phyloP scores from a whole-genome alignment of 2,888 invertebrate genomes.

The Cacoxenus indagator region DNA sequence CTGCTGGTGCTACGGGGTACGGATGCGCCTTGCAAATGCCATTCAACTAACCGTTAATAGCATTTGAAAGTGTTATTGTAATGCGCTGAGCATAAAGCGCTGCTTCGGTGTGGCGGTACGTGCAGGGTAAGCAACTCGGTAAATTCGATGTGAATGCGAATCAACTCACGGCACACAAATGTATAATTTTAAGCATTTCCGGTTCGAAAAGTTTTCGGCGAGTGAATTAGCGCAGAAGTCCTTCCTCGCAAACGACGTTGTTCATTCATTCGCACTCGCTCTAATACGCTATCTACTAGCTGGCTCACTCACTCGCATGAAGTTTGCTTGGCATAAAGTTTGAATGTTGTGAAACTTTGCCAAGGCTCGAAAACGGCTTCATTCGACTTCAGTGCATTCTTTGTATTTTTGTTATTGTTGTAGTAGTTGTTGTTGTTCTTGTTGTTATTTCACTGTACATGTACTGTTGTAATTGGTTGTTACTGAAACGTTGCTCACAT shows the following conservation, averaged over 20 bases:
- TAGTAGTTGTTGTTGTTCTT: background rate
- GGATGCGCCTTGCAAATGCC: constrained; percentile 13
- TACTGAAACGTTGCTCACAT: background rate
- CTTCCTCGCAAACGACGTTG: background rate
- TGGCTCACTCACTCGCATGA: no score
- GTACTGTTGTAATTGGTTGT: background rate
- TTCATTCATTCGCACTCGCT: background rate
- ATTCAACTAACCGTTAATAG: constrained; percentile 60
- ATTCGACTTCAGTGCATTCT: constrained; percentile 1
- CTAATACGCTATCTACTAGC: background rate
- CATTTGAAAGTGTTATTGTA: constrained; percentile 59
- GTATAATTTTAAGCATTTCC: constrained; percentile 59
- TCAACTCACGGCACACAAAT: constrained; percentile 50
- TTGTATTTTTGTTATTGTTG: background rate
- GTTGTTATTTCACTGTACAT: background rate
- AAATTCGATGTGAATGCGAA: background rate
- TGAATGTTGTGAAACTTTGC: background rate
- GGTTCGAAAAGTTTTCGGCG: constrained; percentile 50
- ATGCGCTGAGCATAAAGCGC: constrained; percentile 31
- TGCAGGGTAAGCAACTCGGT: background rate
- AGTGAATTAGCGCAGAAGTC: constrained; percentile 41
- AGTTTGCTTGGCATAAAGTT: background rate
- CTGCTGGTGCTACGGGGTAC: background rate
- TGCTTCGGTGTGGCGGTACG: constrained; percentile 8
- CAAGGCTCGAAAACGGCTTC: background rate